Percentiles rank a stretch among this genome's conserved stretches.
phyloP scores from a whole-genome alignment of 64 coral and sea anemone species.

The Astreopora myriophthalma region DNA sequence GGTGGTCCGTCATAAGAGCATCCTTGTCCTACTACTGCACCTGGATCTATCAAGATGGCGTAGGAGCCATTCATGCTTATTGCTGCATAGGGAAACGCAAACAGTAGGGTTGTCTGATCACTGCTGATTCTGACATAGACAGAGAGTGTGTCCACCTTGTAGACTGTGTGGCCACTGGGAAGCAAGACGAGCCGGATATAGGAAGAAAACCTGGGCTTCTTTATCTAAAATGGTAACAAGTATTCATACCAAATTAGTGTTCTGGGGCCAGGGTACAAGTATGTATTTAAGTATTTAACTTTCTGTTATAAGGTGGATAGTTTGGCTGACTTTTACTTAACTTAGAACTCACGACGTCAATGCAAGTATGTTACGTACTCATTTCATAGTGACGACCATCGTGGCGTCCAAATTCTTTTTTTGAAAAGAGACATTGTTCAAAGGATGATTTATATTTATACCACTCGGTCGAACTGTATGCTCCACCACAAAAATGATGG shows the following conservation, averaged over 20 bases:
- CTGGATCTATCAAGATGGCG: constrained; percentile 5
- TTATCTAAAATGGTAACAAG: too few species aligned
- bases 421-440: too few species aligned
- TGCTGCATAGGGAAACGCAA: background rate
- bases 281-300: too few species aligned
- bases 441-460: too few species aligned
- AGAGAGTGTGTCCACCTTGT: background rate
- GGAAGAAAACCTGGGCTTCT: background rate
- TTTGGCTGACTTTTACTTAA: too few species aligned
- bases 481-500: background rate
- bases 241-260: too few species aligned
- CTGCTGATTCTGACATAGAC: background rate
- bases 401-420: too few species aligned
- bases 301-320: too few species aligned
- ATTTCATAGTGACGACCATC: too few species aligned
- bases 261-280: too few species aligned
- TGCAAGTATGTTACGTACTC: too few species aligned
- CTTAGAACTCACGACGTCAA: too few species aligned
- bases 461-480: constrained; percentile 27
- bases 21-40: background rate
- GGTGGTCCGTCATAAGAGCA: constrained; percentile 9
- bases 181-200: background rate
- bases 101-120: background rate
- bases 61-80: constrained; percentile 2
- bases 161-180: background rate